Conservation (phyloP, 1,140 invertebrate genomes). For the Penaeus chinensis region DNA sequence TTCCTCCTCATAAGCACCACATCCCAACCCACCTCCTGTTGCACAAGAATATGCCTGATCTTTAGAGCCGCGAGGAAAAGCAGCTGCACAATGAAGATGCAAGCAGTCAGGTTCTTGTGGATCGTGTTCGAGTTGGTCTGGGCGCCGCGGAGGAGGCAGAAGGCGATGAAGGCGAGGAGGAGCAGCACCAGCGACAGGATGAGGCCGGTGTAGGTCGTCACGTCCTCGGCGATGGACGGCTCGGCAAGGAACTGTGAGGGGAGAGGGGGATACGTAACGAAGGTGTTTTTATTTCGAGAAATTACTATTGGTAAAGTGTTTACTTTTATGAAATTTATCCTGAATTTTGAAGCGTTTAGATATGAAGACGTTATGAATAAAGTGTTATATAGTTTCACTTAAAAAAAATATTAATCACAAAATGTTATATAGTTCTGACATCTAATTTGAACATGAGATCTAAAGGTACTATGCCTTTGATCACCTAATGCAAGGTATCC, state of each 20-base stretch:
- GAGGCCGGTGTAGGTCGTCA: conserved; percentile 89
- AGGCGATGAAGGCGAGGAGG: conserved; percentile 74
- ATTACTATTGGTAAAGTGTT: too few species aligned
- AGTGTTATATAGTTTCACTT: too few species aligned
- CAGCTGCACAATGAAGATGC: conserved; percentile 85
- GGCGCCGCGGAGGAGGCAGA: conserved; percentile 81
- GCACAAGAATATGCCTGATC: conserved; percentile 78
- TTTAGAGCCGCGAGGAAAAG: conserved; percentile 90
- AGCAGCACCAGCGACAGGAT: conserved; percentile 79
- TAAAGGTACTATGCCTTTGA: too few species aligned
- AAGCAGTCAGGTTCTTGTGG: conserved; percentile 91
- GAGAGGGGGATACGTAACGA: conserved; percentile 38
- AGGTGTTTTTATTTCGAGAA: background rate
- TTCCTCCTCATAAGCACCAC: background rate
- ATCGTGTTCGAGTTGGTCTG: conserved; percentile 95
- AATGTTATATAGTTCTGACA: too few species aligned
- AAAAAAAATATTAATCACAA: too few species aligned
- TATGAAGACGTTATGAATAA: too few species aligned
- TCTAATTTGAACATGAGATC: too few species aligned
- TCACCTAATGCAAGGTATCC: too few species aligned
- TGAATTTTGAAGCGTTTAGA: too few species aligned
- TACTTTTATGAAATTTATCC: too few species aligned
- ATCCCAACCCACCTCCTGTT: conserved; percentile 69
- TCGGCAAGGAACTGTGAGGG: conserved; percentile 77
- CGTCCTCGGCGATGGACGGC: conserved; percentile 84